phyloP scores from a whole-genome alignment of 2,113 vertebrate species.

The Pardalotus punctatus region DNA sequence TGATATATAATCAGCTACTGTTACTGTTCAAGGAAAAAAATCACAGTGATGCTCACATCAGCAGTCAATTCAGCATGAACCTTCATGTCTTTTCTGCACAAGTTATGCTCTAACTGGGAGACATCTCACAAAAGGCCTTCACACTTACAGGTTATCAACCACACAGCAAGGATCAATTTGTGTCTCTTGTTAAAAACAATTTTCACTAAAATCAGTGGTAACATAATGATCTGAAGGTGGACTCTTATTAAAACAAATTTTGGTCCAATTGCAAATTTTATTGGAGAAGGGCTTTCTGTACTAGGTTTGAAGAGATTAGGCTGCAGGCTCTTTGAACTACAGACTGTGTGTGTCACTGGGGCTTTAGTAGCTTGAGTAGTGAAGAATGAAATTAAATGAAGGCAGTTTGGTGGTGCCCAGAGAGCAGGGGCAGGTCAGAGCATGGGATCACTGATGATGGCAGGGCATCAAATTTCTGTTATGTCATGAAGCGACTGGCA shows the following conservation, averaged over 20 bases:
- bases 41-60: slow-evolving; percentile 55
- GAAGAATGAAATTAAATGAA: background rate
- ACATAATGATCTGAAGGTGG: background rate
- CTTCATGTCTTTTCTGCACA: background rate
- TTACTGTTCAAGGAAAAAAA: slow-evolving; percentile 83
- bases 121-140: slow-evolving; percentile 32
- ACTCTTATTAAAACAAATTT: background rate
- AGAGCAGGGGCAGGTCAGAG: background rate
- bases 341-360: background rate
- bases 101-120: background rate
- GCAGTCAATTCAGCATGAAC: background rate
- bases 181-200: background rate
- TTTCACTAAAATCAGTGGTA: background rate
- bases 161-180: background rate
- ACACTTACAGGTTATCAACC: slow-evolving; percentile 4
- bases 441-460: background rate
- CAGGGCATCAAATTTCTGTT: background rate
- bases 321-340: background rate
- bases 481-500: background rate
- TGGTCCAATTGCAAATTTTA: background rate
- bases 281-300: background rate
- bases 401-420: background rate
- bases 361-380: background rate
- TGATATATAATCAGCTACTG: slow-evolving; percentile 99
- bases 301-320: background rate